Evolutionary conservation across 2,113 vertebrate genomes (phyloP).

Genomic region (Python bivittatus): DNA sequence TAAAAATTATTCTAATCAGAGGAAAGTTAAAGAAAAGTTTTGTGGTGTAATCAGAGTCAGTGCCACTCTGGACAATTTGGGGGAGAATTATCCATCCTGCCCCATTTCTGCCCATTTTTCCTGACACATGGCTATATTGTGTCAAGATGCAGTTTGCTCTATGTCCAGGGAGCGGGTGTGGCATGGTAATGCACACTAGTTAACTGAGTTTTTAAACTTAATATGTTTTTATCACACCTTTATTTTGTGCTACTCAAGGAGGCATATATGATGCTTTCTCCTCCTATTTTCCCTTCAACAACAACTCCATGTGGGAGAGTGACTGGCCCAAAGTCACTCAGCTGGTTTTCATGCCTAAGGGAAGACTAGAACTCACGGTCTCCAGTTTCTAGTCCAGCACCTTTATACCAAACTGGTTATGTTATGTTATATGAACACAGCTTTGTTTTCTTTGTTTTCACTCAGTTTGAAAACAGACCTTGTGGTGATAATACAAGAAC

Average conservation of each 20-base stretch:
- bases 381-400: neutral
- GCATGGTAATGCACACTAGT: neutral
- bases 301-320: neutral
- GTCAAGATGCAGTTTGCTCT: neutral
- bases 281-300: neutral
- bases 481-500: neutral
- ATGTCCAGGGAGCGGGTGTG: neutral
- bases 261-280: neutral
- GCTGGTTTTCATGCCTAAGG: neutral
- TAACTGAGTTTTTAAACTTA: neutral
- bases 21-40: neutral
- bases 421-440: neutral
- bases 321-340: neutral
- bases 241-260: neutral
- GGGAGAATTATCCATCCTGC: neutral
- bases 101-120: neutral
- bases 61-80: neutral
- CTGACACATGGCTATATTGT: neutral
- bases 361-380: neutral
- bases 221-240: neutral
- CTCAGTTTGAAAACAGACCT: neutral
- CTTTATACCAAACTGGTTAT: neutral
- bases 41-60: neutral
- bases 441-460: neutral
- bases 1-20: neutral